These are phyloP conservation scores for Nomada ruficornis DNA, from an alignment of 2,888 invertebrate genomes.

Conservation along the genomic window DNA sequence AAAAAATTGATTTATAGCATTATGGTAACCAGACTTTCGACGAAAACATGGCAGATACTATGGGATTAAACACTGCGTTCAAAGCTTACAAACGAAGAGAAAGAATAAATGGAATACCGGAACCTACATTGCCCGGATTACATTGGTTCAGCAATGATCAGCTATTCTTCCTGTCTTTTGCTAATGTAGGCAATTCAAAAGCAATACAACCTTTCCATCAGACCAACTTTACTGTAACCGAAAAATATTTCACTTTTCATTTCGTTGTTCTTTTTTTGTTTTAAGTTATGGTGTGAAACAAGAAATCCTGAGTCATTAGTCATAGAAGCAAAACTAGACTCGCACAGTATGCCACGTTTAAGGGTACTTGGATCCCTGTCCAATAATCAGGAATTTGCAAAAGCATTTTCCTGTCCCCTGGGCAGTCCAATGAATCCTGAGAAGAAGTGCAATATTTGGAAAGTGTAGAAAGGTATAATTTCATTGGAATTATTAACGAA, in stretches of 20 bases:
- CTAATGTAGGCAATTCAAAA: slow-evolving; percentile 4
- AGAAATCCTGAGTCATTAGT: background rate
- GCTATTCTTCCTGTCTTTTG: slow-evolving; percentile 16
- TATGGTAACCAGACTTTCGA: slow-evolving; percentile 89
- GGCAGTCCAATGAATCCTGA: slow-evolving; percentile 15
- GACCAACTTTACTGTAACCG: background rate
- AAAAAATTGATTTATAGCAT: slow-evolving; percentile 6
- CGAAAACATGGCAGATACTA: slow-evolving; percentile 95
- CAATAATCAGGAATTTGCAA: slow-evolving; percentile 3
- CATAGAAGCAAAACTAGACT: background rate
- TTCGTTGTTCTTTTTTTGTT: background rate
- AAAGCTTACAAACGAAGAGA: slow-evolving; percentile 84
- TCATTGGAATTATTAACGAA: no score
- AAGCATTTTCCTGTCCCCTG: background rate
- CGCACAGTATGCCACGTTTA: slow-evolving; percentile 3
- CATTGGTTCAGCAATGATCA: slow-evolving; percentile 3
- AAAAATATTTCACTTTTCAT: background rate
- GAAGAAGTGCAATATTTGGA: slow-evolving; percentile 26
- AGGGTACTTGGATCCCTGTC: slow-evolving; percentile 6
- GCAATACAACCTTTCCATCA: background rate
- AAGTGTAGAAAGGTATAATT: slow-evolving; percentile 73
- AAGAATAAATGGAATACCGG: background rate
- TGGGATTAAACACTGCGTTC: slow-evolving; percentile 91
- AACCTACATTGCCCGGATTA: background rate
- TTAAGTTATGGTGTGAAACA: slow-evolving; percentile 19